phyloP scores from a whole-genome alignment of 2,113 vertebrate genomes.

The Oreotrochilus melanogaster region DNA sequence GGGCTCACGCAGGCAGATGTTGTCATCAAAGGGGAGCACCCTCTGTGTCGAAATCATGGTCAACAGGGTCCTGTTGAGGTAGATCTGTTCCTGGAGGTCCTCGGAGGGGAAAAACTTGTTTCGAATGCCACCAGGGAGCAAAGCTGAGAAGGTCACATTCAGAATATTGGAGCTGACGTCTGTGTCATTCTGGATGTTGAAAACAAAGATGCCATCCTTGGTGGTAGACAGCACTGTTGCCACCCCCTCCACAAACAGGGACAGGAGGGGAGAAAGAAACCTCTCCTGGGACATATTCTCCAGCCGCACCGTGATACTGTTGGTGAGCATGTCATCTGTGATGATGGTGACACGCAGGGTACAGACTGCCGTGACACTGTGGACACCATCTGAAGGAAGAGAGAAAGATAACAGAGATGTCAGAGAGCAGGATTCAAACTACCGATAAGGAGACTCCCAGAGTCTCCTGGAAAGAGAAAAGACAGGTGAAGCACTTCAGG shows the following conservation, averaged over 20 bases:
- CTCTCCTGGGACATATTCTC: slow-evolving; percentile 98
- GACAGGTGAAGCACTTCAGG: not conserved
- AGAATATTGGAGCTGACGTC: slow-evolving; percentile 92
- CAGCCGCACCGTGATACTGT: slow-evolving; percentile 96
- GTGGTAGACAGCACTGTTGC: slow-evolving; percentile 91
- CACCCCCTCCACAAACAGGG: slow-evolving; percentile 92
- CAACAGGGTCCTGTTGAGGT: slow-evolving; percentile 93
- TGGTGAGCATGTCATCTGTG: slow-evolving; percentile 96
- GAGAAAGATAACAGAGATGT: not conserved
- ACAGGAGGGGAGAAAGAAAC: slow-evolving; percentile 93
- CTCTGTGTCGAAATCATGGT: slow-evolving; percentile 89
- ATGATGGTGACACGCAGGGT: slow-evolving; percentile 95
- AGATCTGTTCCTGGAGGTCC: slow-evolving; percentile 96
- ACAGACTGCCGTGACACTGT: slow-evolving; percentile 84
- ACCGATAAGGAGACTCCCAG: fast-evolving
- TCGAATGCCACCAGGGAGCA: slow-evolving; percentile 85
- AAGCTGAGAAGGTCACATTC: slow-evolving; percentile 94
- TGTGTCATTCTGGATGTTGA: slow-evolving; percentile 96
- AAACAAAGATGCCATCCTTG: slow-evolving; percentile 90
- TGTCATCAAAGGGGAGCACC: slow-evolving; percentile 96
- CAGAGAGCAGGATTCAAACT: not conserved
- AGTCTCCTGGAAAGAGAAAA: not conserved
- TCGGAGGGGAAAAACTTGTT: slow-evolving; percentile 92
- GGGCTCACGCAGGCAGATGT: slow-evolving; percentile 95
- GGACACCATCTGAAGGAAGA: slow-evolving; percentile 85